A percentile compares a stretch with the other conserved stretches of the same genome.
Evolutionary conservation across 2,113 vertebrate species (phyloP).

Genomic region (Nettapus auritus): DNA sequence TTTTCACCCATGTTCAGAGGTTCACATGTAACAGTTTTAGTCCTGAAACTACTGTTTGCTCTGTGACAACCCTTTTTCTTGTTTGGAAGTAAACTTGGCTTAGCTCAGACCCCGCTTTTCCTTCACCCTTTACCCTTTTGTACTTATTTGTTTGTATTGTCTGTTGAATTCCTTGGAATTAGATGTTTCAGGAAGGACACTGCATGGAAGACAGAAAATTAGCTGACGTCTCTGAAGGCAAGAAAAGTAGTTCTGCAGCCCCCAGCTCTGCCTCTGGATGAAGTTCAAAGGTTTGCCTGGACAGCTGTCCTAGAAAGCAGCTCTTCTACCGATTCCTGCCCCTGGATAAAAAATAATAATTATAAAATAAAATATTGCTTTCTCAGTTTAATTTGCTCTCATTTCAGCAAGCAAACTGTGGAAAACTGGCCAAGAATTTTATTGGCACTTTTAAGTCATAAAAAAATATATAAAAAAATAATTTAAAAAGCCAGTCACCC

Average conservation of each 20-base stretch:
- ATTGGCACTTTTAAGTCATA: background rate
- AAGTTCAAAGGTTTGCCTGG: background rate
- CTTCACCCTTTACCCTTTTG: background rate
- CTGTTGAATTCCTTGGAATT: background rate
- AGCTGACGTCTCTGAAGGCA: background rate
- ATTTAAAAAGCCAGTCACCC: background rate
- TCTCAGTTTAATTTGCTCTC: slow-evolving; percentile 5
- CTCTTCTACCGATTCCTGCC: background rate
- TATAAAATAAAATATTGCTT: background rate
- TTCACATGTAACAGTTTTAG: background rate
- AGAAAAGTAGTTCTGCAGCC: background rate
- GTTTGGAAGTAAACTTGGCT: background rate
- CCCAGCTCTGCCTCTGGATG: background rate
- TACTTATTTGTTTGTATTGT: background rate
- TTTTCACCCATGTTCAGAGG: background rate
- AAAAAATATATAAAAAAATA: background rate
- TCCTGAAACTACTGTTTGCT: background rate
- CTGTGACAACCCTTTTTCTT: background rate
- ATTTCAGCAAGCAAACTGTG: background rate
- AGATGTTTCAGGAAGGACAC: background rate
- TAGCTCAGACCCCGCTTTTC: background rate
- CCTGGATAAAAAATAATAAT: background rate
- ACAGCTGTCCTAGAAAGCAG: background rate
- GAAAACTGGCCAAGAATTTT: slow-evolving; percentile 44
- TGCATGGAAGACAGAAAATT: background rate